Evolutionary conservation across 2,113 vertebrate species (phyloP).

Genomic region (Chloebia gouldiae): DNA sequence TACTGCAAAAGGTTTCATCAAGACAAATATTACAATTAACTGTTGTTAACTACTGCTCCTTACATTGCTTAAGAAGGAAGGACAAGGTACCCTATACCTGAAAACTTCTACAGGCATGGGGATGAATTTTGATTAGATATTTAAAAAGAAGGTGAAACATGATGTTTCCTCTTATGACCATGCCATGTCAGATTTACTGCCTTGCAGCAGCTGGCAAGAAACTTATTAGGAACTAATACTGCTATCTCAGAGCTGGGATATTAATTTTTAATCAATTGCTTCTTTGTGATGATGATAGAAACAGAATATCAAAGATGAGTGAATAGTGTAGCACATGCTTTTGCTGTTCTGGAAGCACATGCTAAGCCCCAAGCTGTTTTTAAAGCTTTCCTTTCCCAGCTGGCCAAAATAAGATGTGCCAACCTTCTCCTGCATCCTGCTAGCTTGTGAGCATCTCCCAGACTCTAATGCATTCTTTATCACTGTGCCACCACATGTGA

Average conservation of each 20-base stretch:
- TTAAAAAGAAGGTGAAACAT: neutral
- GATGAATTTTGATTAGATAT: neutral
- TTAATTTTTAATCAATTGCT: conserved; percentile 49
- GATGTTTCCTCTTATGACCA: neutral
- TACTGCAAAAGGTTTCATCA: neutral
- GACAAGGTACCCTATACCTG: neutral
- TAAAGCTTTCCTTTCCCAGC: neutral
- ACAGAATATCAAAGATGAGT: neutral
- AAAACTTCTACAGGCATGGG: neutral
- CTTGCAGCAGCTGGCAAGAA: neutral
- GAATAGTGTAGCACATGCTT: neutral
- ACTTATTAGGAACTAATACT: conserved; percentile 33
- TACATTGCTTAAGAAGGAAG: neutral
- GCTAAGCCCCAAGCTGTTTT: neutral
- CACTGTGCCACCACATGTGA: neutral
- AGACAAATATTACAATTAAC: neutral
- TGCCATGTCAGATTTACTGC: neutral
- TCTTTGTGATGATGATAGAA: conserved; percentile 5
- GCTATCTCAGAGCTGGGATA: neutral
- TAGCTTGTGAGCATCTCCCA: neutral
- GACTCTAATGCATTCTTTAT: neutral
- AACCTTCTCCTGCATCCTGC: neutral
- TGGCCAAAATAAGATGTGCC: neutral
- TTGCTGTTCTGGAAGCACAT: neutral
- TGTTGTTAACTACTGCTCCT: neutral